Percentiles rank a stretch among this genome's conserved stretches.
phyloP scores from a whole-genome alignment of 2,113 vertebrate genomes.

The Etheostoma cragini region DNA sequence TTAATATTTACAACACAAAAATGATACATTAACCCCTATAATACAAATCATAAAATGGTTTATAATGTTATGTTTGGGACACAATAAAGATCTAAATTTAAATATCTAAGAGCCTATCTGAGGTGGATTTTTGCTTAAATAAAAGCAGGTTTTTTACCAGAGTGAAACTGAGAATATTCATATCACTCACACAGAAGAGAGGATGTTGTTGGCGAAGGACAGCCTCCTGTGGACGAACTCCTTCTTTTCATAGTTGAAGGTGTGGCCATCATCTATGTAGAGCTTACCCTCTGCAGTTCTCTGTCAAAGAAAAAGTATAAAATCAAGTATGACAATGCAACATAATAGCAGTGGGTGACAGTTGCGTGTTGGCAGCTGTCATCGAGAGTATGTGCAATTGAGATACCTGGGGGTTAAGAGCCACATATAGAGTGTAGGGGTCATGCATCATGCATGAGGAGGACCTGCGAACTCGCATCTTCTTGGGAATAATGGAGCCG shows the following conservation, averaged over 20 bases:
- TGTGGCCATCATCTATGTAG: constrained; percentile 91
- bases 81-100: neutral
- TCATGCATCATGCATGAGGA: constrained; percentile 90
- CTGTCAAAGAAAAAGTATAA: constrained; percentile 70
- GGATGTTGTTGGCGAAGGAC: constrained; percentile 82
- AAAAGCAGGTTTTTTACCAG: neutral
- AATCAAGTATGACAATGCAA: neutral
- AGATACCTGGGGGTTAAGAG: constrained; percentile 86
- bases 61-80: no score
- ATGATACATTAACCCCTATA: neutral
- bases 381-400: neutral
- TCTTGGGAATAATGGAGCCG: constrained; percentile 89
- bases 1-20: neutral
- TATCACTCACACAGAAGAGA: constrained; percentile 86
- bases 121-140: neutral
- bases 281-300: constrained; percentile 89
- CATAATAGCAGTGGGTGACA: neutral
- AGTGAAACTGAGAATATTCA: neutral
- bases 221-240: constrained; percentile 88
- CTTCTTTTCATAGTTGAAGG: constrained; percentile 86
- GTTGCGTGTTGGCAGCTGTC: neutral
- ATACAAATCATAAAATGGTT: neutral
- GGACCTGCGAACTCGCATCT: constrained; percentile 88
- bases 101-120: neutral
- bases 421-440: constrained; percentile 91